These are phyloP conservation scores for Osmerus eperlanus DNA, from an alignment of 2,113 vertebrate genomes.

Conservation along the genomic window DNA sequence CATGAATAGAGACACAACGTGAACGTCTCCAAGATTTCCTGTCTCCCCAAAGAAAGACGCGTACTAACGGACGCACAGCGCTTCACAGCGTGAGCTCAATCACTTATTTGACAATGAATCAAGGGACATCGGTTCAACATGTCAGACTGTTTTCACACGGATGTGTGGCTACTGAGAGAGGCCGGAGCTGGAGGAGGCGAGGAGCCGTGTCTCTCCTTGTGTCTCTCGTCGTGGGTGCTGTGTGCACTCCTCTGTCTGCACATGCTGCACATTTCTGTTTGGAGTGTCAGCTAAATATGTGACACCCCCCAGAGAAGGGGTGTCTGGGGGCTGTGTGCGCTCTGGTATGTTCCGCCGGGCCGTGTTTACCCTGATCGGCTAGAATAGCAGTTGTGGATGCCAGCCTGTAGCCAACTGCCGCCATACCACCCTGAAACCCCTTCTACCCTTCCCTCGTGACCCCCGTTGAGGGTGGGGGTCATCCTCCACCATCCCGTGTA, in stretches of 20 bases:
- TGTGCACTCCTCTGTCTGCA: conserved; percentile 24
- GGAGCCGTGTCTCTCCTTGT: conserved; percentile 1
- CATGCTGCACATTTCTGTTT: conserved; percentile 46
- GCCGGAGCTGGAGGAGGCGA: conserved; percentile 18
- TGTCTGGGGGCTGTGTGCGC: neutral
- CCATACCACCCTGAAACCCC: neutral
- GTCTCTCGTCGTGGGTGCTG: conserved; percentile 28
- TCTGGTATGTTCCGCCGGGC: conserved; percentile 20
- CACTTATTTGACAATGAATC: conserved; percentile 29
- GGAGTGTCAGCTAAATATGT: conserved; percentile 37
- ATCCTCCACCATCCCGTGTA: too few relatives aligned
- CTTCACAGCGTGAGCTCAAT: neutral
- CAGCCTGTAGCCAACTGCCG: conserved; percentile 39
- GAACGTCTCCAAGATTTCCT: too few relatives aligned
- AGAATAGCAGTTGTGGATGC: conserved; percentile 25
- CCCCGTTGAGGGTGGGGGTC: too few relatives aligned
- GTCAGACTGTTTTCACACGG: conserved; percentile 27
- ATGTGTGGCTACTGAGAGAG: conserved; percentile 31
- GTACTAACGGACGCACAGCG: conserved; percentile 1
- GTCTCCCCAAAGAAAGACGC: neutral
- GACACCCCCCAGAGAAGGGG: conserved; percentile 27
- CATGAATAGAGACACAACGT: too few relatives aligned
- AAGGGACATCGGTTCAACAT: conserved; percentile 21
- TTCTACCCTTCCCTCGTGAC: too few relatives aligned
- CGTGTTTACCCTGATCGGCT: conserved; percentile 47